These are phyloP conservation scores for Panorpa germanica DNA, from an alignment of 2,888 invertebrate species.

Conservation along the genomic window DNA sequence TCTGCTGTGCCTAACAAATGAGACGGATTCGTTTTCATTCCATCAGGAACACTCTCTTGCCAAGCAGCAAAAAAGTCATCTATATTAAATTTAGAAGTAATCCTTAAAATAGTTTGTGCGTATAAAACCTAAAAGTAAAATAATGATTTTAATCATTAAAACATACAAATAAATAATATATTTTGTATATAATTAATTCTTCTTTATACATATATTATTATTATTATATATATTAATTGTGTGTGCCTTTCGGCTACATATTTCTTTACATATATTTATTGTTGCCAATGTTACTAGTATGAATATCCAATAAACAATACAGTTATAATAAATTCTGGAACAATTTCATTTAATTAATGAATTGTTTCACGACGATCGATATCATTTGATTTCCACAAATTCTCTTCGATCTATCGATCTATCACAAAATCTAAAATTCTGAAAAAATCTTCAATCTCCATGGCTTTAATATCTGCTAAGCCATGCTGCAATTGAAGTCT, in stretches of 20 bases:
- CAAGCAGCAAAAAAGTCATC: slow-evolving; percentile 71
- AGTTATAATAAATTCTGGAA: slow-evolving; percentile 45
- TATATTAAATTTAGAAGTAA: slow-evolving; percentile 60
- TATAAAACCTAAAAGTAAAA: too few relatives aligned
- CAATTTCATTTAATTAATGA: slow-evolving; percentile 47
- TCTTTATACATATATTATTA: too few relatives aligned
- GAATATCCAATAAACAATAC: slow-evolving; percentile 51
- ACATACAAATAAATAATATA: too few relatives aligned
- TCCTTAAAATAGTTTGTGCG: slow-evolving; percentile 59
- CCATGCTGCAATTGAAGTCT: slow-evolving; percentile 46
- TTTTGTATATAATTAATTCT: too few relatives aligned
- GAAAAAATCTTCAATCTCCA: slow-evolving; percentile 46
- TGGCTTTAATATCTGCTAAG: slow-evolving; percentile 41
- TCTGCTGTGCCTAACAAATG: too few relatives aligned
- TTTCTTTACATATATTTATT: slow-evolving; percentile 50
- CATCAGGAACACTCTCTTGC: slow-evolving; percentile 71
- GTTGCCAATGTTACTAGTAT: slow-evolving; percentile 39
- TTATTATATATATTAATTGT: too few relatives aligned
- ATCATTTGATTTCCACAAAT: slow-evolving; percentile 60
- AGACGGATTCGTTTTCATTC: slow-evolving; percentile 47
- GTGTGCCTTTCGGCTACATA: slow-evolving; percentile 56
- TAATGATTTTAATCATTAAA: too few relatives aligned
- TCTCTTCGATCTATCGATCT: slow-evolving; percentile 73
- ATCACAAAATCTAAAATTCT: slow-evolving; percentile 45
- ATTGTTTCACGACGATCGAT: slow-evolving; percentile 50